Evolutionary conservation across 2,888 invertebrate species (phyloP), one percentile per base, ranked within the genome.

Genomic region (Dorcus parallelipipedus): DNA sequence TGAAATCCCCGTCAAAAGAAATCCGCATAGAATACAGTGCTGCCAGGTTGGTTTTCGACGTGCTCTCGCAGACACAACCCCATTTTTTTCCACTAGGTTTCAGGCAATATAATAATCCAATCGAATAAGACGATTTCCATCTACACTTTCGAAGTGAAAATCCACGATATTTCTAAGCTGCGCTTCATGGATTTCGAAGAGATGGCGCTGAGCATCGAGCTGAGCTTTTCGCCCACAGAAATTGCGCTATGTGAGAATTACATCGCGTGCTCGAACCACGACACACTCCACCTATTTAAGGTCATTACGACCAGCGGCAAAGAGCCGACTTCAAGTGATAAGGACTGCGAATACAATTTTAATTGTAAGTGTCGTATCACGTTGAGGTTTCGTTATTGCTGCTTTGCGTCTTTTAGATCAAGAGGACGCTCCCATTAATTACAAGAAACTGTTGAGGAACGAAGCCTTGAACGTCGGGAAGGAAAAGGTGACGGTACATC

Each of bases 101-200:
- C 77, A 17, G 79, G 79, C 0, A 79, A 79, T 64, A 63, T 78
- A 50, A 56, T 77, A 14, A 73, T 83, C 26, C 77, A 79, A 61
- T 77, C 77, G 7, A 69, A 77, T 58, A 78, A 56, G 78, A 79
- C 53, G 71, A 75, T 68, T 73, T 79, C 62, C 75, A 81, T 76
- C 10, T 89, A 87, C 66, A 82, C 83, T 68, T 86, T 86, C 61
- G 83, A 84, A 61, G 78, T 86, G 8, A 85, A 86, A 68, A 84
- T 84, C 0, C 88, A 89, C 68, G 87, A 87, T 66, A 83, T 84
- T 48, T 87, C 88, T 1, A 86, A 85, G 68, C 80, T 86, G 64
- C 83, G 83, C 60, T 89, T 88, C 68, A 81, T 88, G 49, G 89
- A 89, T 71, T 89, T 89, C 70, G 84, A 88, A 64, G 86, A 87